A percentile compares a stretch with the other conserved stretches of the same genome.
phyloP scores from a whole-genome alignment of 2,113 vertebrate species.

The Strix uralensis region DNA sequence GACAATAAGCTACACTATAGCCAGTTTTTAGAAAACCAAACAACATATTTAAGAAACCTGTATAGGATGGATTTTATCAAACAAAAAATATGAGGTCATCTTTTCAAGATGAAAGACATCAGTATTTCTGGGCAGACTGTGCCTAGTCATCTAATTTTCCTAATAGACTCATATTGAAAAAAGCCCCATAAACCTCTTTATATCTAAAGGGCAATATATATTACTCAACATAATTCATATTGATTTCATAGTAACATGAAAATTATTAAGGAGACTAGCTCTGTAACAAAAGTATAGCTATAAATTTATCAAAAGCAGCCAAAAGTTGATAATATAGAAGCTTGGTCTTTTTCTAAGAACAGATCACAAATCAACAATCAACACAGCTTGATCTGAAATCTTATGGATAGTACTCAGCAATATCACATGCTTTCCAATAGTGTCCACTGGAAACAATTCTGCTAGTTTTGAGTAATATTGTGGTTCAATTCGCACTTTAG shows the following conservation, averaged over 20 bases:
- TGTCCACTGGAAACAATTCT: background rate
- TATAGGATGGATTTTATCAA: background rate
- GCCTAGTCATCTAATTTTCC: background rate
- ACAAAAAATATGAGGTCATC: background rate
- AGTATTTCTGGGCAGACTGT: background rate
- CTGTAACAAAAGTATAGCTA: background rate
- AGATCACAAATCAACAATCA: background rate
- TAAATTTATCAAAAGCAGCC: background rate
- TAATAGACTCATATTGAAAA: background rate
- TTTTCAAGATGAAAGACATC: background rate
- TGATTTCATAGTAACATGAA: background rate
- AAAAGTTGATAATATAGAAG: background rate
- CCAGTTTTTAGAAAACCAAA: background rate
- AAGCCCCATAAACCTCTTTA: background rate
- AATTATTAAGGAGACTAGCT: background rate
- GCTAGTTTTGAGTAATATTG: background rate
- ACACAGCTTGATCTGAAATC: background rate
- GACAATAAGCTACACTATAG: background rate
- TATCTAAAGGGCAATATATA: background rate
- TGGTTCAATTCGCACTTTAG: background rate
- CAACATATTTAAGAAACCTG: background rate
- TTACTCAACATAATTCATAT: background rate
- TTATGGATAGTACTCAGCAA: background rate
- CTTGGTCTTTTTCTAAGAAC: background rate
- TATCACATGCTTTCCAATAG: accelerated